These are phyloP conservation scores for Crypturellus undulatus DNA, from an alignment of 2,113 vertebrate species.

Conservation along the genomic window DNA sequence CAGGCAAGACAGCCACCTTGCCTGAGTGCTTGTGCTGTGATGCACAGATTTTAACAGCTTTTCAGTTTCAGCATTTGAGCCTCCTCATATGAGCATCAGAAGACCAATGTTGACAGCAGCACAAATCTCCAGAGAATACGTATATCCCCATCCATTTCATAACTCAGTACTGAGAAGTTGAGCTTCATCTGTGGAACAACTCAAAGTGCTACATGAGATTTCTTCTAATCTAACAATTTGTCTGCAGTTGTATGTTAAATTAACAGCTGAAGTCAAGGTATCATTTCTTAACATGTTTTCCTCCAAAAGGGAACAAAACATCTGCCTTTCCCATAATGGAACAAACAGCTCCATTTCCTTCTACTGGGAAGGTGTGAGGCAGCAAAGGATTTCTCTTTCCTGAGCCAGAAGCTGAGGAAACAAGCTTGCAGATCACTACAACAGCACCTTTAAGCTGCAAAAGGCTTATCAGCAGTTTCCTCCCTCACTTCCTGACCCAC, in stretches of 20 bases:
- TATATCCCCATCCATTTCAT: background rate
- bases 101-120: background rate
- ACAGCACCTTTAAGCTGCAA: background rate
- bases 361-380: background rate
- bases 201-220: background rate
- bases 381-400: background rate
- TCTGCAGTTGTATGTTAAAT: background rate
- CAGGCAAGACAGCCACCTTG: background rate
- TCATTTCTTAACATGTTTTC: background rate
- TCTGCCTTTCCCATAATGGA: background rate
- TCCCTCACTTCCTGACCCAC: background rate
- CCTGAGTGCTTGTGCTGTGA: background rate
- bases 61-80: rapidly evolving
- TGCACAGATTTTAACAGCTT: background rate
- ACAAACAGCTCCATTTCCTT: background rate
- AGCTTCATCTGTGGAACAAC: background rate
- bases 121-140: background rate
- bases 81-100: background rate
- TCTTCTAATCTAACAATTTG: background rate
- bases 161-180: background rate
- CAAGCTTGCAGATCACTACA: background rate
- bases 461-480: conserved; percentile 17
- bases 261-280: background rate
- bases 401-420: background rate
- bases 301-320: conserved; percentile 11